Evolutionary conservation across 2,797 vertebrate genomes (phyloP).

Genomic region (Chloroceryle inda): DNA sequence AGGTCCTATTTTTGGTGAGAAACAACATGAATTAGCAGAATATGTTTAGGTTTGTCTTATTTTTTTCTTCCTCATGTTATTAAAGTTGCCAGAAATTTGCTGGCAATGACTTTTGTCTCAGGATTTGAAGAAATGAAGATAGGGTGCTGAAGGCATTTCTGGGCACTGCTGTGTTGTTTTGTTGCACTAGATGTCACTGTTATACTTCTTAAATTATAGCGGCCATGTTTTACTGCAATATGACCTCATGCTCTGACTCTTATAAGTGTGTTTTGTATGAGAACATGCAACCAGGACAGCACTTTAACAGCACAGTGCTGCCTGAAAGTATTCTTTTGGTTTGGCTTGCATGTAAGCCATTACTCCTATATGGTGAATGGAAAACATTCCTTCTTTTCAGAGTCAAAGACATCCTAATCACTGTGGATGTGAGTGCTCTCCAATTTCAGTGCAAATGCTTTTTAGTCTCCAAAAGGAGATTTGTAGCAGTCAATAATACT

Average conservation of each 20-base stretch:
- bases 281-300: background rate
- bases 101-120: background rate
- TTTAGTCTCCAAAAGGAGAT: background rate
- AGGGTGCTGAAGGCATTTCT: background rate
- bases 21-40: background rate
- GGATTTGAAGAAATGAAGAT: background rate
- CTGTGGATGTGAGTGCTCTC: background rate
- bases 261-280: background rate
- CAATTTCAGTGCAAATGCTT: background rate
- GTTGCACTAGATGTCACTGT: slow-evolving; percentile 73
- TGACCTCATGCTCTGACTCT: background rate
- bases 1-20: background rate
- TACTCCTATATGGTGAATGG: background rate
- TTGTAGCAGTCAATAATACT: background rate
- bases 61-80: rapidly evolving
- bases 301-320: background rate
- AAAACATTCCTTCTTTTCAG: background rate
- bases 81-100: background rate
- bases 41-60: background rate
- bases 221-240: rapidly evolving
- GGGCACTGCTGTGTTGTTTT: background rate
- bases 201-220: background rate
- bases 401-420: background rate
- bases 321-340: background rate
- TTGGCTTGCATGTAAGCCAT: background rate